Percentiles rank a stretch among this genome's conserved stretches.
Evolutionary conservation across 2,888 invertebrate genomes (phyloP).

Genomic region (Pogonocherus hispidulus): DNA sequence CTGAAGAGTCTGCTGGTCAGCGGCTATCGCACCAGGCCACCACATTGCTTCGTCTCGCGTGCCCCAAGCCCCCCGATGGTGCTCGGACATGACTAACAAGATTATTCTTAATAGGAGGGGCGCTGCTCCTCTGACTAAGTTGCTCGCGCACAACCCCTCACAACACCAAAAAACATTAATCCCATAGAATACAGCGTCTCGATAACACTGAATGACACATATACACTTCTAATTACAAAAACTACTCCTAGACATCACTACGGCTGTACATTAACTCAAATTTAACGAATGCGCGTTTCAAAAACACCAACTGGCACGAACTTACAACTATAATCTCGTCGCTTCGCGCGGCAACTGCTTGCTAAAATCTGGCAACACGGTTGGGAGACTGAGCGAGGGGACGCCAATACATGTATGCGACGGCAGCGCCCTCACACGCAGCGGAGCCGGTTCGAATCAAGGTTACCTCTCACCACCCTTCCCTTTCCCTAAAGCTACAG

Average conservation of each 20-base stretch:
- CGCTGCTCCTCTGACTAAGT: slow-evolving; percentile 28
- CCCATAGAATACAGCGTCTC: slow-evolving; percentile 35
- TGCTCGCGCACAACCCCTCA: slow-evolving; percentile 52
- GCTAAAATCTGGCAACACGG: slow-evolving; percentile 69
- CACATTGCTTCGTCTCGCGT: slow-evolving; percentile 75
- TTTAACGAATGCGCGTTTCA: slow-evolving; percentile 30
- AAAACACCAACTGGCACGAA: slow-evolving; percentile 31
- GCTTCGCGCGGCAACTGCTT: slow-evolving; percentile 60
- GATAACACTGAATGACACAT: slow-evolving; percentile 38
- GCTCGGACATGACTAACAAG: slow-evolving; percentile 73
- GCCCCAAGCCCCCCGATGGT: slow-evolving; percentile 77
- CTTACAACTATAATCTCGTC: slow-evolving; percentile 14
- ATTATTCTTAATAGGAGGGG: slow-evolving; percentile 39
- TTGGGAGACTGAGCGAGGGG: slow-evolving; percentile 58
- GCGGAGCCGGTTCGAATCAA: slow-evolving; percentile 58
- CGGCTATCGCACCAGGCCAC: slow-evolving; percentile 73
- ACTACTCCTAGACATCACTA: slow-evolving; percentile 33
- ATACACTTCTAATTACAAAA: slow-evolving; percentile 22
- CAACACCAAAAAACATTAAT: slow-evolving; percentile 48
- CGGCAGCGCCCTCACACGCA: slow-evolving; percentile 67
- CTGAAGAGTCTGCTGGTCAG: slow-evolving; percentile 65
- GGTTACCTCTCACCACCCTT: slow-evolving; percentile 50
- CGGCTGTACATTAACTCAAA: slow-evolving; percentile 40
- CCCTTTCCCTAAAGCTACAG: slow-evolving; percentile 61
- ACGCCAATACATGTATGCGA: slow-evolving; percentile 66